These are phyloP conservation scores for Hedya salicella DNA, from an alignment of 2,888 invertebrate species.

Conservation along the genomic window DNA sequence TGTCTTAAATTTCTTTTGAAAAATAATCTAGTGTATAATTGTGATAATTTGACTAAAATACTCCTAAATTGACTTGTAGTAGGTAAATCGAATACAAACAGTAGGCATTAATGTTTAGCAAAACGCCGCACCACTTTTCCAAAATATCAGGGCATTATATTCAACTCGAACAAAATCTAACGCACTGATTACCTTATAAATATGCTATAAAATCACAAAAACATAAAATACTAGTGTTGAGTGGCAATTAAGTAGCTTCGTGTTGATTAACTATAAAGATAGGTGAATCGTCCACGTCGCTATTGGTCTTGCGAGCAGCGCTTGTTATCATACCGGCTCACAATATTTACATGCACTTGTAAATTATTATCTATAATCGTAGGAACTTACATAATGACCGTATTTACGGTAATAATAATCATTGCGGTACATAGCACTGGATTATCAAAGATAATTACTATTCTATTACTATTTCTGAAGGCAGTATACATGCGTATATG, in stretches of 20 bases:
- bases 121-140: neutral
- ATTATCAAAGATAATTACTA: conserved; percentile 19
- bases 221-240: conserved; percentile 9
- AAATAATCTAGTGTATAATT: too few species aligned
- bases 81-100: too few species aligned
- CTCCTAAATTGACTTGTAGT: too few species aligned
- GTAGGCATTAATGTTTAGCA: neutral
- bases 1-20: too few species aligned
- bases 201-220: neutral
- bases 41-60: too few species aligned
- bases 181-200: neutral
- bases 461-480: conserved; percentile 3
- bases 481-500: conserved; percentile 4
- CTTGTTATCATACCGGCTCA: conserved; percentile 19
- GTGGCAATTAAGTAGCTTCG: conserved; percentile 49
- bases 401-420: conserved; percentile 31
- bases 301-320: conserved; percentile 21
- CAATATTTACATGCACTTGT: conserved; percentile 37
- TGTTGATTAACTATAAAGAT: conserved; percentile 55
- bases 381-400: conserved; percentile 32
- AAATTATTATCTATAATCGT: conserved; percentile 40
- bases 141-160: neutral
- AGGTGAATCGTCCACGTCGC: conserved; percentile 39
- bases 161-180: neutral
- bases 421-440: conserved; percentile 12